A percentile compares a stretch with the other conserved stretches of the same genome.
phyloP scores from a whole-genome alignment of 2,797 vertebrate species.

The Silurus aristotelis region DNA sequence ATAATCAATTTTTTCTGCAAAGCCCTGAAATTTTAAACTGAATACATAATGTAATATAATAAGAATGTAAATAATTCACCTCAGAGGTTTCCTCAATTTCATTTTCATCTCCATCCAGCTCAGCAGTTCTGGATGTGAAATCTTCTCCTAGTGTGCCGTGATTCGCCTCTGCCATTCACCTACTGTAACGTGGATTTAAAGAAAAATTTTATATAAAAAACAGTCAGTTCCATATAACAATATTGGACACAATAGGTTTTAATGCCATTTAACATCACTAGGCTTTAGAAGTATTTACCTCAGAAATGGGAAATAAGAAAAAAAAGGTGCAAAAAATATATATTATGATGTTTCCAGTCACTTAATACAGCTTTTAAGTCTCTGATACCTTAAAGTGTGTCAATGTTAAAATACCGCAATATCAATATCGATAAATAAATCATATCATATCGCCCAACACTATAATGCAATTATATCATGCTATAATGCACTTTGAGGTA shows the following conservation, averaged over 20 bases:
- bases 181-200: not conserved
- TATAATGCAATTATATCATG: not conserved
- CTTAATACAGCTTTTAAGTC: not conserved
- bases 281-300: not conserved
- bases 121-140: not conserved
- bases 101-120: conserved; percentile 56
- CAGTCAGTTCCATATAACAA: too few species aligned
- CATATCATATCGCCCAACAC: not conserved
- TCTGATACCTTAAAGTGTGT: not conserved
- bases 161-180: conserved; percentile 17
- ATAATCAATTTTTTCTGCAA: not conserved
- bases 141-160: not conserved
- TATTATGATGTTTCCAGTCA: not conserved
- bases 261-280: not conserved
- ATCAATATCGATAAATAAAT: not conserved
- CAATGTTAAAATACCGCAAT: not conserved
- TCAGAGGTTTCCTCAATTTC: conserved; percentile 64
- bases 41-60: not conserved
- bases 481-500: too few species aligned
- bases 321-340: not conserved
- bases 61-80: conserved; percentile 53
- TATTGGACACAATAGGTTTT: not conserved
- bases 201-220: not conserved
- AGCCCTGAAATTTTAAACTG: not conserved
- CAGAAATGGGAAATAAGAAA: not conserved